These are phyloP conservation scores for Deladenus siricidicola DNA, from an alignment of 2,888 invertebrate species.

Conservation along the genomic window DNA sequence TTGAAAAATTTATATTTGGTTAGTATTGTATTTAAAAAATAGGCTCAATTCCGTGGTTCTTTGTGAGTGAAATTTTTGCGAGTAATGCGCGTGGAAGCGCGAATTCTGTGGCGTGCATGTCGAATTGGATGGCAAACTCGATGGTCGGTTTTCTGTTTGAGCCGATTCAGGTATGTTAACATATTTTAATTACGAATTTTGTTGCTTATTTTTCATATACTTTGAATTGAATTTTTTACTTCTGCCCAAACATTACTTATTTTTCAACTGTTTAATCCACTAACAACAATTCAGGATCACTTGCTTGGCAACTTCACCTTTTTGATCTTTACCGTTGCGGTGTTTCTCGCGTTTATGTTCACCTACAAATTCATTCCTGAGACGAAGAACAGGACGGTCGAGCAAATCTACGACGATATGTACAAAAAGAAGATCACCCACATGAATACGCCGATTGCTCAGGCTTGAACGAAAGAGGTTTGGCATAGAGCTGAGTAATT, in stretches of 20 bases:
- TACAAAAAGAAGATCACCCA: no score
- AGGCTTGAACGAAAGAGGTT: no score
- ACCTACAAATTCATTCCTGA: conserved; percentile 97
- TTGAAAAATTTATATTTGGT: conserved; percentile 1
- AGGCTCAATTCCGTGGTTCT: conserved; percentile 84
- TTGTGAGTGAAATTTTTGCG: conserved; percentile 77
- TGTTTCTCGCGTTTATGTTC: conserved; percentile 88
- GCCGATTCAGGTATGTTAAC: conserved; percentile 55
- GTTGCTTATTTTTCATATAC: no score
- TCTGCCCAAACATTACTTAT: no score
- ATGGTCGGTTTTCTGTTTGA: conserved; percentile 70
- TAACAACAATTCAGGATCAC: no score
- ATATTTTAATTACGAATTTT: neutral
- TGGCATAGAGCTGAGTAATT: no score
- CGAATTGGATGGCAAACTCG: conserved; percentile 80
- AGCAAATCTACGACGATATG: no score
- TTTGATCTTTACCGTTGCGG: conserved; percentile 96
- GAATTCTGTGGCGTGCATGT: conserved; percentile 73
- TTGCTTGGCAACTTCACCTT: conserved; percentile 89
- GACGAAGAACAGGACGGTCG: conserved; percentile 62
- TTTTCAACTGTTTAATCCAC: no score
- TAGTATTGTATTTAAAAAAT: conserved; percentile 11
- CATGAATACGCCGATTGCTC: no score
- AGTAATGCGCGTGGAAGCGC: conserved; percentile 76
- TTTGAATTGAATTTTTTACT: no score